Evolutionary conservation across 2,888 invertebrate genomes (phyloP), one percentile per base, ranked within the genome.

Genomic region (Bibio marci): DNA sequence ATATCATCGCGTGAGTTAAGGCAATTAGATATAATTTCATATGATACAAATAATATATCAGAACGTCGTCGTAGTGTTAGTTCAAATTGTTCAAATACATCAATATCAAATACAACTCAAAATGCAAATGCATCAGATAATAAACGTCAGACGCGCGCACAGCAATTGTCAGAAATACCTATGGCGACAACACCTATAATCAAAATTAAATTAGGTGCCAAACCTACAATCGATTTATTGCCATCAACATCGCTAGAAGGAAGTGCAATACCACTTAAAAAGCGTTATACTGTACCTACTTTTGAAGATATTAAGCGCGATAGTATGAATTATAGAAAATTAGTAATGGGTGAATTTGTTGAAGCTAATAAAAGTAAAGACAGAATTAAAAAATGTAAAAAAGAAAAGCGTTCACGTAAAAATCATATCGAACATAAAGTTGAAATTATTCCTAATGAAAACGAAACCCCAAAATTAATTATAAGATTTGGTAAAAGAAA

Each of bases 271-370:
- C 88, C 88, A 36, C 87, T 87, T 2, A 88, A 88, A 62, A 88
- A 88, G 55, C 73, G 86, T 13, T 57, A 79, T 19, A 56, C 56
- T 1, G 34, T 43, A 25, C 71, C 70, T 13, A 77, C 76, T 44
- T 72, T 86, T 46, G 82, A 87, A 58, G 85, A 86, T 52, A 60
- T 86, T 36, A 77, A 76, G 45, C 71, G 85, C 3, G 83, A 87
- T 51, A 83, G 80, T 49, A 87, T 88, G 87, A 86, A 85, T 54
- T 88, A 73, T 58, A 70, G 88, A 13, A 74, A 79, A 45, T 74
- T 72, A 68, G 77, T 88, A 3, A 83, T 85, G 80, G 82, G 82
- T 4, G 78, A 78, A 43, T 76, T 76, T 48, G 77, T 78, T 47
- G 64, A 66, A 40, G 63, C 63, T 40, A 52, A 52, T 33, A 47